A percentile compares a stretch with the other conserved stretches of the same genome.
These are phyloP conservation scores for Dione juno DNA, from an alignment of 2,888 invertebrate species.

Conservation along the genomic window DNA sequence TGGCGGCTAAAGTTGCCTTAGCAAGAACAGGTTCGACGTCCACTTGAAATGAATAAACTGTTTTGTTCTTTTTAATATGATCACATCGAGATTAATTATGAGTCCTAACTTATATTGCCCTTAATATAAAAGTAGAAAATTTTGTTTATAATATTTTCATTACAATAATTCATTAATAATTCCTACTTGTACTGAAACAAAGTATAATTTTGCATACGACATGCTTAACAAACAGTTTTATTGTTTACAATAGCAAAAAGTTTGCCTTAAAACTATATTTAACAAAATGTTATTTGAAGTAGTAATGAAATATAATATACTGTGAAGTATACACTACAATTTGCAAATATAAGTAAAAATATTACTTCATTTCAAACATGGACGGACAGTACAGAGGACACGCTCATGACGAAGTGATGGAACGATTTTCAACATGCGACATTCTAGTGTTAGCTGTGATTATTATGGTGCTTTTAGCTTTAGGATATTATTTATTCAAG, in stretches of 20 bases:
- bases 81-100: conserved; percentile 10
- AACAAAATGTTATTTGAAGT: background rate
- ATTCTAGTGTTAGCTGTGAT: conserved; percentile 52
- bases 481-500: conserved; percentile 51
- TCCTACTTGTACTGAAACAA: background rate
- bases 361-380: conserved; percentile 41
- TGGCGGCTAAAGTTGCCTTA: conserved; percentile 70
- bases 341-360: background rate
- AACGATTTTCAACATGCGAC: conserved; percentile 54
- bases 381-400: conserved; percentile 50
- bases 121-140: background rate
- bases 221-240: background rate
- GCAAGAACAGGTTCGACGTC: conserved; percentile 66
- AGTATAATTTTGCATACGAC: background rate
- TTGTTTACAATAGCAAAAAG: background rate
- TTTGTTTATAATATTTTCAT: background rate
- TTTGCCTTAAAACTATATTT: background rate
- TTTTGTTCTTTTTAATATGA: conserved; percentile 16
- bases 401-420: conserved; percentile 61
- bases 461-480: conserved; percentile 52
- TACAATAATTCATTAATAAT: background rate
- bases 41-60: conserved; percentile 32
- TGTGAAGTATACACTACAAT: conserved; percentile 12
- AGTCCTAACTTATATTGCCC: background rate
- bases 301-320: conserved; percentile 21